Evolutionary conservation across 2,888 invertebrate genomes (phyloP).

Genomic region (Amphipoea lucens): DNA sequence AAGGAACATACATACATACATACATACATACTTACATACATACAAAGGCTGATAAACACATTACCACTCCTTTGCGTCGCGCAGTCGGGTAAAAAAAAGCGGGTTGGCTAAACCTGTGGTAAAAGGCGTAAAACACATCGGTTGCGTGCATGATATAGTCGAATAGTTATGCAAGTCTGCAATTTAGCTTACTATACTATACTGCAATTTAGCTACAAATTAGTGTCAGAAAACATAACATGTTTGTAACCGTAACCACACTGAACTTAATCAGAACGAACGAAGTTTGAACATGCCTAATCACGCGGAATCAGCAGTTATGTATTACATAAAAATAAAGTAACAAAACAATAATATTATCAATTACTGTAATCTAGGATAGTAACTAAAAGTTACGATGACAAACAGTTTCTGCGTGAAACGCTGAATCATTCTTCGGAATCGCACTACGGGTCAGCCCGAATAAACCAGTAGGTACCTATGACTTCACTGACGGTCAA

Average conservation of each 20-base stretch:
- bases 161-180: neutral
- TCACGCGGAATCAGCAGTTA: constrained; percentile 19
- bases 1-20: too few relatives aligned
- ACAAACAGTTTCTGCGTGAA: constrained; percentile 15
- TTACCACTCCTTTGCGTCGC: too few relatives aligned
- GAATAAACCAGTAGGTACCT: neutral
- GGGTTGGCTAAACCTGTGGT: neutral
- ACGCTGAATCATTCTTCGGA: neutral
- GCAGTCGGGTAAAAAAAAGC: neutral
- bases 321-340: neutral
- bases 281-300: neutral
- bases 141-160: neutral
- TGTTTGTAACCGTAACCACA: neutral
- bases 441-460: neutral
- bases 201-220: neutral
- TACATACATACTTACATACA: too few relatives aligned
- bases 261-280: neutral
- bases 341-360: constrained; percentile 5
- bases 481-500: neutral
- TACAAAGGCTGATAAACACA: too few relatives aligned
- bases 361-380: neutral
- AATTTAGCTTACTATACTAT: too few relatives aligned
- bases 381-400: constrained; percentile 32
- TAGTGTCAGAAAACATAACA: neutral
- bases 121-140: neutral